These are phyloP conservation scores for Harpagus bidentatus DNA, from an alignment of 2,113 vertebrate species.

Conservation along the genomic window DNA sequence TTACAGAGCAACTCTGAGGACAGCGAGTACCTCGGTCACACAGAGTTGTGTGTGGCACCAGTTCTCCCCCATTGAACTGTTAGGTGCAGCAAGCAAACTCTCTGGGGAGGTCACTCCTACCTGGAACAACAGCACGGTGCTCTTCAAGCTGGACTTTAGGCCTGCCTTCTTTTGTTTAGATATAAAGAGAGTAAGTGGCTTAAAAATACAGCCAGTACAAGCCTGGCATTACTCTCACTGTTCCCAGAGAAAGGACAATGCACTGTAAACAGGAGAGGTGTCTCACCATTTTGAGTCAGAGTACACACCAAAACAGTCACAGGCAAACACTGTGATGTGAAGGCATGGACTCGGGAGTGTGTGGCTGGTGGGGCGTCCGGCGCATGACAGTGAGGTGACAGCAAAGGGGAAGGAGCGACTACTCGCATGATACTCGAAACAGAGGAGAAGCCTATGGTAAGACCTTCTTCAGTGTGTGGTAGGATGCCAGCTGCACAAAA, in stretches of 20 bases:
- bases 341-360: fast-evolving
- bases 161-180: neutral
- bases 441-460: neutral
- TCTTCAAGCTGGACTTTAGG: neutral
- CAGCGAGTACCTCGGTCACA: neutral
- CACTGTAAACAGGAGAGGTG: neutral
- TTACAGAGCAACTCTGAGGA: neutral
- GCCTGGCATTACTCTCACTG: neutral
- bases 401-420: neutral
- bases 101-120: neutral
- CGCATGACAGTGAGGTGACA: neutral
- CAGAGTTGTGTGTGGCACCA: neutral
- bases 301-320: neutral
- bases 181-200: neutral
- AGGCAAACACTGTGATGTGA: neutral
- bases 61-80: neutral
- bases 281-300: neutral
- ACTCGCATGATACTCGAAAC: neutral
- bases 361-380: fast-evolving
- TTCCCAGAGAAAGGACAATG: neutral
- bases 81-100: neutral
- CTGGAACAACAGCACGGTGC: neutral
- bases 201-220: neutral
- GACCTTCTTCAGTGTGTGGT: neutral
- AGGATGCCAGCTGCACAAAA: neutral